A percentile compares a stretch with the other conserved stretches of the same genome.
Evolutionary conservation across 2,113 vertebrate genomes (phyloP).

Genomic region (Cariama cristata): DNA sequence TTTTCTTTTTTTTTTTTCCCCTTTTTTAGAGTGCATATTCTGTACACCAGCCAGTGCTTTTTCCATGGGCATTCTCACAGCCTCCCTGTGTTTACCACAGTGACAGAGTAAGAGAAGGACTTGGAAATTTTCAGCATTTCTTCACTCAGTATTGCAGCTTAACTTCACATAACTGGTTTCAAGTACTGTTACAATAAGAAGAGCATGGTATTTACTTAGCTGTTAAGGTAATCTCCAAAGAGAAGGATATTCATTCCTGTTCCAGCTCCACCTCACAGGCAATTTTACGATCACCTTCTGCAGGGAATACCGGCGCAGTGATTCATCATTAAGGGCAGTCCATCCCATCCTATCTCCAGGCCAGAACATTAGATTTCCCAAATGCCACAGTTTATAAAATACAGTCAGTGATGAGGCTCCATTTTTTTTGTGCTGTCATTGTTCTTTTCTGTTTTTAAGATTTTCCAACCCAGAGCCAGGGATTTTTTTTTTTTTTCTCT

Average conservation of each 20-base stretch:
- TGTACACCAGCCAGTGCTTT: neutral
- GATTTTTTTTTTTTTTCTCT: neutral
- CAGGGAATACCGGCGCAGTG: neutral
- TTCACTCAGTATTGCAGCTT: neutral
- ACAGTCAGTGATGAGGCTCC: neutral
- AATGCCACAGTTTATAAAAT: neutral
- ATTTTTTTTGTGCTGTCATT: neutral
- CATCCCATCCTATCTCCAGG: neutral
- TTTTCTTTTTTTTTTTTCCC: neutral
- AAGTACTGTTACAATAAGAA: neutral
- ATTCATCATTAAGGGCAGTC: neutral
- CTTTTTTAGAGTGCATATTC: neutral
- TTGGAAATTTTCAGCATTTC: neutral
- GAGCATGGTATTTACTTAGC: neutral
- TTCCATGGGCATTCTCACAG: neutral
- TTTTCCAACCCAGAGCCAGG: neutral
- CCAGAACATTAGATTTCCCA: neutral
- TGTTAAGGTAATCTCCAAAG: neutral
- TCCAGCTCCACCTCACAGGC: neutral
- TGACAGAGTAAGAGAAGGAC: neutral
- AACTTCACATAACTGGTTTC: neutral
- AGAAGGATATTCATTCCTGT: neutral
- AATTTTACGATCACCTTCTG: neutral
- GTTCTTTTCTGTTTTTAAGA: neutral
- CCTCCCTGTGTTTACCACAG: neutral